Evolutionary conservation across 2,113 vertebrate genomes (phyloP), one percentile per base, ranked within the genome.

Genomic region (Naja naja): DNA sequence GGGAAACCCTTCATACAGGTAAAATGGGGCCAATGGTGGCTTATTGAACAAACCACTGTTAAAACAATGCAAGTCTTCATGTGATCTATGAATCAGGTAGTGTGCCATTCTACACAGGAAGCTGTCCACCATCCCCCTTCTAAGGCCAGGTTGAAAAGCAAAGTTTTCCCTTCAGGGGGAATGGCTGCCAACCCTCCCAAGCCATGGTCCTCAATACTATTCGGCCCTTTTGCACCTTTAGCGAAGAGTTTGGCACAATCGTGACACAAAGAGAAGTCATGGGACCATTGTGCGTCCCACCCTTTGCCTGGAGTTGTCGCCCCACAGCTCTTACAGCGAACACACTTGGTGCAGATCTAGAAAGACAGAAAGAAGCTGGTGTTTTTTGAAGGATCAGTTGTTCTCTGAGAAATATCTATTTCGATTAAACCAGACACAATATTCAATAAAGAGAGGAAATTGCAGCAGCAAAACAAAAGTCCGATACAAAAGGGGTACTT

Each of bases 241-340:
- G 99, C 98, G 94, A 99, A 99, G 94, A 98, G 98, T 98, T 99
- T 99, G 98, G 99, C 99, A 98, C 99, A 99, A 91, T 99, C 99
- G 1, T 99, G 99, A 98, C 99, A 99, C 95, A 99, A 98, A 14
- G 99, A 99, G 95, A 99, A 99, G 96, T 99, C 99, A 39, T 99
- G 99, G 96, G 99, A 99, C 99, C 99, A 99, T 97, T 99, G 99
- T 23, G 99, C 99, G 58, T 99, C 99, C 99, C 98, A 99, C 85
- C 99, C 98, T 96, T 99, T 99, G 95, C 99, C 99, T 22, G 99
- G 99, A 30, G 99, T 99, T 30, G 99, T 99, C 16, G 99, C 98
- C 81, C 99, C 99, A 94, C 99, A 99, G 97, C 98, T 99, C 97
- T 99, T 99, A 96, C 99, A 99, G 95, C 98, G 97, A 92, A 99